Evolutionary conservation across 2,888 invertebrate genomes (phyloP), one percentile per base, ranked within the genome.

Genomic region (Galeruca laticollis): DNA sequence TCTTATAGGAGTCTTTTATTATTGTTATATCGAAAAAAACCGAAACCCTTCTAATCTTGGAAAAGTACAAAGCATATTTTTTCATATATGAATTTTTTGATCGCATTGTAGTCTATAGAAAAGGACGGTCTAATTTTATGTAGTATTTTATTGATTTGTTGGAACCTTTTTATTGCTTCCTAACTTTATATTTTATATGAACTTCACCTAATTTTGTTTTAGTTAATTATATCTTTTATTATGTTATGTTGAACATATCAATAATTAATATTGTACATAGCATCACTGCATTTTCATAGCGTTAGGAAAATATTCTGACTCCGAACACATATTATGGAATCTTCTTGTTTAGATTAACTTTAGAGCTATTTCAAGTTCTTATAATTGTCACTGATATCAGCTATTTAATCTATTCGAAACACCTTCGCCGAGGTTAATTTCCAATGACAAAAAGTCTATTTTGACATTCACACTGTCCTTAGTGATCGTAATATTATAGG

Each of bases 221-320:
- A 8, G 13, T 37, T 37, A 10, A 37, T n/a, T 43, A 43, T 60
- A 62, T 62, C 35, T 57, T 57, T 47, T 65, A 35, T 57, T 65
- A 60, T 49, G 26, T 65, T 65, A 60, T 49, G 26, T 65, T 57
- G 20, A 64, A 65, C 65, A 65, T 65, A 65, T 65, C 65, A 65
- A 65, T 57, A 33, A 62, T n/a, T 31, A 49, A 65, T 65, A 65
- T 47, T 64, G 64, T 64, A 65, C 20, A 65, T 65, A 65, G 57
- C 57, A 57, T 65, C 65, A 65, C 65, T 26, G 47, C 47, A 57
- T 65, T 63, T 35, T 63, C 49, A 43, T 51, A 51, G 51, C 18
- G 20, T 5, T 51, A 43, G 43, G 6, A 18, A 51, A 9, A 20
- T n/a, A n/a, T 57, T 18, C n/a, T 18, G 35, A 35, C 31, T 35